Percentiles rank a stretch among this genome's conserved stretches.
These are phyloP conservation scores for Melinaea marsaeus DNA, from an alignment of 2,888 invertebrate genomes.

Conservation along the genomic window DNA sequence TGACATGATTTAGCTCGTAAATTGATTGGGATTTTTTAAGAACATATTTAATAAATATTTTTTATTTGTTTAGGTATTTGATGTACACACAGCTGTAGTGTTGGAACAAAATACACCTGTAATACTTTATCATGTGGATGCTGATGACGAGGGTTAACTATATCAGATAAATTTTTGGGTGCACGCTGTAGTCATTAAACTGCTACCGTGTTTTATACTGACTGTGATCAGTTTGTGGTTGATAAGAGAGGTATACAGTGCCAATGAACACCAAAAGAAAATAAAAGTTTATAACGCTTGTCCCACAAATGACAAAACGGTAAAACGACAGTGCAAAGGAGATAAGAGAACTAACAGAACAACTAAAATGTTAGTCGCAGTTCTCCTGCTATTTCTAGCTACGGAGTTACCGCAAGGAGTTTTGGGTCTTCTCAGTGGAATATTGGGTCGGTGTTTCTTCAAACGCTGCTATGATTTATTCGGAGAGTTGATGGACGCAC, in stretches of 20 bases:
- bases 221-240: slow-evolving; percentile 85
- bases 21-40: slow-evolving; percentile 9
- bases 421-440: slow-evolving; percentile 67
- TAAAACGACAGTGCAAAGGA: slow-evolving; percentile 63
- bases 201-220: slow-evolving; percentile 87
- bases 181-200: slow-evolving; percentile 87
- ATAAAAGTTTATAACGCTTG: slow-evolving; percentile 71
- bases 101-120: slow-evolving; percentile 70
- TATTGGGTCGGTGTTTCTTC: slow-evolving; percentile 84
- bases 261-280: slow-evolving; percentile 82
- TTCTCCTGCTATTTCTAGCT: slow-evolving; percentile 89
- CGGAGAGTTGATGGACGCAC: slow-evolving; percentile 92
- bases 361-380: slow-evolving; percentile 92
- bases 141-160: slow-evolving; percentile 77
- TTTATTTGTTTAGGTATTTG: slow-evolving; percentile 57
- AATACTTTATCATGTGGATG: slow-evolving; percentile 72
- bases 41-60: slow-evolving; percentile 1
- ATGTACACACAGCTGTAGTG: slow-evolving; percentile 71
- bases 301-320: slow-evolving; percentile 58
- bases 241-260: slow-evolving; percentile 84
- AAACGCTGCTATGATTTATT: slow-evolving; percentile 87
- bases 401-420: slow-evolving; percentile 93
- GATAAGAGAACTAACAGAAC: slow-evolving; percentile 83
- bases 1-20: not conserved
- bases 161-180: slow-evolving; percentile 88